Base-by-base conservation (phyloP, 2,113 vertebrate genomes). In the Paramisgurnus dabryanus region DNA sequence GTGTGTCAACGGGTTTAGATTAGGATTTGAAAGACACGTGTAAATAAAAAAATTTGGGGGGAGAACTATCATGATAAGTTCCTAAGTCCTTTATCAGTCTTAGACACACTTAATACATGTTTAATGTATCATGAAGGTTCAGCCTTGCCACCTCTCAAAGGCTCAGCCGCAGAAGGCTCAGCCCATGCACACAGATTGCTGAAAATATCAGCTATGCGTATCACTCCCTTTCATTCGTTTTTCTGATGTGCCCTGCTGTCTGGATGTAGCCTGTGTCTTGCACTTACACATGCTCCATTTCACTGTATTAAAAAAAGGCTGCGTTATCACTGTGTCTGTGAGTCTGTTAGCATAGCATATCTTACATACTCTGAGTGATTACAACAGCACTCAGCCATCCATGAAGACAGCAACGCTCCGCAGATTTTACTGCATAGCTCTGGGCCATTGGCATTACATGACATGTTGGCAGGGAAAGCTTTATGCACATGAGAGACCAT, bases 371-470 rank as follows among this genome's bases (percentile, higher is more conserved):
- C 39, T 10, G 9, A 41, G 50, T 65, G 80, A 80, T 82, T 80
- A 83, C 43, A 66, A 76, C 41, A 17, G 47, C 45, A 60, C 12
- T 60, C 63, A 68, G 22, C 67, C 40, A 69, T 55, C 80, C 63
- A 40, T 53, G 77, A 81, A 83, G 71, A 68, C 75, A 67, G 71
- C 78, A 83, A 76, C 50, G 47, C 76, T 81, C 69, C 47, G 15
- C 79, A 81, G 80, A 79, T 81, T 81, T 58, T 66, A 61, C 79
- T 60, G 81, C 69, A 64, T 45, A 66, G 73, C 82, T 82, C 76
- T 72, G 76, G 75, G 77, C 65, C 73, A 66, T 68, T 67, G 67
- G 83, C 74, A 86, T 82, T 74, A 83, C 80, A 83, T 50, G 67
- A 81, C 73, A 80, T 60, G 81, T 76, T 85, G 85, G 81, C 81